These are phyloP conservation scores for Biston betularia DNA, from an alignment of 2,888 invertebrate genomes.

Conservation along the genomic window DNA sequence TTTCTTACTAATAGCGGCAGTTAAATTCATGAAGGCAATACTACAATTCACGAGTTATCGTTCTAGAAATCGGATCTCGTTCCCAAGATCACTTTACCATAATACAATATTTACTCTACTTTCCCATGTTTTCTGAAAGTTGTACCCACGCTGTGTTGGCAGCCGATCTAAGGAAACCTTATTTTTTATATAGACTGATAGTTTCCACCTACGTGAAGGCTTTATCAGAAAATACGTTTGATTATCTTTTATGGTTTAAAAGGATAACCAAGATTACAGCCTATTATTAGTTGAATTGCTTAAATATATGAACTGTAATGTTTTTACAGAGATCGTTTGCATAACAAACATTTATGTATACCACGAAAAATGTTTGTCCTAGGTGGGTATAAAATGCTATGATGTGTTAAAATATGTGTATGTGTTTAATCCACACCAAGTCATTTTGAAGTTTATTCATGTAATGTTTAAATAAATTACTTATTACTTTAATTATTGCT, in stretches of 20 bases:
- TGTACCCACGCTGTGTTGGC: not conserved
- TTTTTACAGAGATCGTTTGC: not conserved
- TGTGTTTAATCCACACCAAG: too few relatives aligned
- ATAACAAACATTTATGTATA: too few relatives aligned
- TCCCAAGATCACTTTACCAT: not conserved
- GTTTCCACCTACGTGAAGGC: slow-evolving; percentile 12
- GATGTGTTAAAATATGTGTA: too few relatives aligned
- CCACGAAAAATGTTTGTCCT: too few relatives aligned
- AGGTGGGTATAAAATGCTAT: too few relatives aligned
- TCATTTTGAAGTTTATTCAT: too few relatives aligned
- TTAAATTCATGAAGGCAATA: too few relatives aligned
- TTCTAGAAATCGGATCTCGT: not conserved
- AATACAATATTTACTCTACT: not conserved
- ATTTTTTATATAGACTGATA: not conserved
- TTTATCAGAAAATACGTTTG: slow-evolving; percentile 14
- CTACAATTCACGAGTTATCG: not conserved
- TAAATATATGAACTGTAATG: not conserved
- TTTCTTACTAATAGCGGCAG: too few relatives aligned
- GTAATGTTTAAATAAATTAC: too few relatives aligned
- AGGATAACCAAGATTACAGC: not conserved
- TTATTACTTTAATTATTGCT: too few relatives aligned
- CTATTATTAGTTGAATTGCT: not conserved
- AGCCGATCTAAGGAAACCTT: not conserved
- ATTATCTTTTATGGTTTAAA: slow-evolving; percentile 13
- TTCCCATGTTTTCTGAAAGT: not conserved